phyloP scores from a whole-genome alignment of 2,113 vertebrate genomes.

The Triplophysa siluroides region DNA sequence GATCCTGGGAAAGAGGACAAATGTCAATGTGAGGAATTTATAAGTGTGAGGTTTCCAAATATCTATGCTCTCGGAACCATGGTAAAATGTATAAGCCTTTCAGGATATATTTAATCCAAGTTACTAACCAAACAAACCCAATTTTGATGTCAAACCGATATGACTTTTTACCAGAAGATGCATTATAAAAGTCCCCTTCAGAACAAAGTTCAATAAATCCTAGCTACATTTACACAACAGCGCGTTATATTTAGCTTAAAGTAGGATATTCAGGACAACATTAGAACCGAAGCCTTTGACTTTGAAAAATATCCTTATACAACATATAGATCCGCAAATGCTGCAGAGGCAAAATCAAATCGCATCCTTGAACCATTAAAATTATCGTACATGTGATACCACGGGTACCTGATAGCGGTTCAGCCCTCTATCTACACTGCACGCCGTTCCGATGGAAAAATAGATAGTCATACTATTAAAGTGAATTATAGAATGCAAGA shows the following conservation, averaged over 20 bases:
- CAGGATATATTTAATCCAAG: too few relatives aligned
- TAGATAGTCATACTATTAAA: neutral
- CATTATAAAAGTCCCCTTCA: neutral
- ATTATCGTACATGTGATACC: constrained; percentile 49
- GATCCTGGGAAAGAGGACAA: constrained; percentile 45
- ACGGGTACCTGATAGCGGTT: neutral
- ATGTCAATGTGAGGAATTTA: constrained; percentile 12
- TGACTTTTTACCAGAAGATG: neutral
- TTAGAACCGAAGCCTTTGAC: neutral
- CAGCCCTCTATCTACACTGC: constrained; percentile 54
- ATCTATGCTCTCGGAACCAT: constrained; percentile 45
- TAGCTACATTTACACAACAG: neutral
- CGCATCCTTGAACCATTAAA: constrained; percentile 13
- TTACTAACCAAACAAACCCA: too few relatives aligned
- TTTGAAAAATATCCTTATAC: neutral
- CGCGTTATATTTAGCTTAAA: neutral
- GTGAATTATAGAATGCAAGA: constrained; percentile 13
- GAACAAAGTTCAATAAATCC: neutral
- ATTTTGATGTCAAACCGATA: neutral
- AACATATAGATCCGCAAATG: constrained; percentile 24
- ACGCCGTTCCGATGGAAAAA: constrained; percentile 41
- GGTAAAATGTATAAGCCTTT: neutral
- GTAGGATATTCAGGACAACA: neutral
- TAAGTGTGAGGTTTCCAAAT: constrained; percentile 23
- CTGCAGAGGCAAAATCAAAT: constrained; percentile 31